A percentile compares a stretch with the other conserved stretches of the same genome.
phyloP scores from a whole-genome alignment of 2,797 vertebrate species.

The Diplodus sargus region DNA sequence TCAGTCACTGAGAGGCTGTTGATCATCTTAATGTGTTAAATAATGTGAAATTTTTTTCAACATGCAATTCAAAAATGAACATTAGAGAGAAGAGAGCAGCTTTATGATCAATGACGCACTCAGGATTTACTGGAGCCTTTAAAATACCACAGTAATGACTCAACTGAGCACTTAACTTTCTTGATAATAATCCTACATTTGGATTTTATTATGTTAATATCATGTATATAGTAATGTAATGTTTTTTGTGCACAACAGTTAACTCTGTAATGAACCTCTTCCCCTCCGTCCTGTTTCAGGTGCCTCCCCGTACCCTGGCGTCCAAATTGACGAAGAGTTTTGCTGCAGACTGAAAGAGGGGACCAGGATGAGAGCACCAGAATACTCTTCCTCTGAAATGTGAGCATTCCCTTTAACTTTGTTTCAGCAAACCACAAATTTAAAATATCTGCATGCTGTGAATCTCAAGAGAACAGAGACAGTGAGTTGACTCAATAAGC shows the following conservation, averaged over 20 bases:
- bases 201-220: conserved; percentile 4
- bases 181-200: neutral
- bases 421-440: neutral
- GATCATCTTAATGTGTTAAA: neutral
- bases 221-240: neutral
- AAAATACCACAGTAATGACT: neutral
- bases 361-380: conserved; percentile 93
- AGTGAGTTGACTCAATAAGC: too few species aligned
- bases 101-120: neutral
- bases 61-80: neutral
- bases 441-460: neutral
- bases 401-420: conserved; percentile 74
- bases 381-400: conserved; percentile 95
- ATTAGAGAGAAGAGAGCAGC: neutral
- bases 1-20: neutral
- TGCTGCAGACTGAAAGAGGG: conserved; percentile 95
- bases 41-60: neutral
- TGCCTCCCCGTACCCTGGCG: conserved; percentile 93
- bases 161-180: neutral
- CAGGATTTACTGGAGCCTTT: conserved; percentile 1
- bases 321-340: conserved; percentile 96
- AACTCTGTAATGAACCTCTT: conserved; percentile 4
- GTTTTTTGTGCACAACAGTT: conserved; percentile 20
- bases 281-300: conserved; percentile 77
- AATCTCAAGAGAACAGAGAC: neutral